These are phyloP conservation scores for Platerodrilus igneus DNA, from an alignment of 2,888 invertebrate species.

Conservation along the genomic window DNA sequence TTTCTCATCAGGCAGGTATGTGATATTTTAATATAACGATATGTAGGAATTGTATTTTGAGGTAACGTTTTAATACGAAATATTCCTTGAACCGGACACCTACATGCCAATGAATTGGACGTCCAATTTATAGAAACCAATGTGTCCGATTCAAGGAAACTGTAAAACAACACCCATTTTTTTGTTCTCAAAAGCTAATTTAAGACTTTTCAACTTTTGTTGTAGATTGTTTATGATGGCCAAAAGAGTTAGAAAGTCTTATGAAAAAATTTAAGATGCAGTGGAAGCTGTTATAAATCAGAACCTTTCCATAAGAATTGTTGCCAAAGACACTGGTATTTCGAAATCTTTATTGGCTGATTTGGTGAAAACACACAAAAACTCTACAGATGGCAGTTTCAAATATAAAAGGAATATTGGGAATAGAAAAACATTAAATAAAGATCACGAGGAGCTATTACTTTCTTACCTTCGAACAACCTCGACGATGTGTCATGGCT, in stretches of 20 bases:
- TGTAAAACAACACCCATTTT: background rate
- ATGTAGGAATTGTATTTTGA: constrained; percentile 2
- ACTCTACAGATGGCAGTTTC: constrained; percentile 1
- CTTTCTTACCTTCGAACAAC: constrained; percentile 13
- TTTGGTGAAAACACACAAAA: constrained; percentile 2
- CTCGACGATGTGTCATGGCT: constrained; percentile 16
- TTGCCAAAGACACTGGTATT: constrained; percentile 18
- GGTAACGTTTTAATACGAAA: constrained; percentile 1
- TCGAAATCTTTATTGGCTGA: constrained; percentile 15
- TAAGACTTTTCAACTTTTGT: background rate
- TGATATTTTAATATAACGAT: background rate
- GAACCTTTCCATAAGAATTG: constrained; percentile 20
- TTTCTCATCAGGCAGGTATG: constrained; percentile 3
- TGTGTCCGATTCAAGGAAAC: constrained; percentile 3
- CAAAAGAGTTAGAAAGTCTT: constrained; percentile 6
- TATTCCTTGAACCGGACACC: no score
- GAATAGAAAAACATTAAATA: constrained; percentile 3
- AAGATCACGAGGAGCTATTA: constrained; percentile 10
- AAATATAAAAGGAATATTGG: constrained; percentile 1
- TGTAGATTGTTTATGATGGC: constrained; percentile 1
- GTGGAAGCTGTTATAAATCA: constrained; percentile 18
- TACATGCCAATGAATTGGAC: no score
- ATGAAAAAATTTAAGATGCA: constrained; percentile 1
- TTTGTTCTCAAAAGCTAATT: constrained; percentile 3
- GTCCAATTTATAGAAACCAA: constrained; percentile 1